Evolutionary conservation across 2,797 vertebrate genomes (phyloP).

Genomic region (Chelmon rostratus): DNA sequence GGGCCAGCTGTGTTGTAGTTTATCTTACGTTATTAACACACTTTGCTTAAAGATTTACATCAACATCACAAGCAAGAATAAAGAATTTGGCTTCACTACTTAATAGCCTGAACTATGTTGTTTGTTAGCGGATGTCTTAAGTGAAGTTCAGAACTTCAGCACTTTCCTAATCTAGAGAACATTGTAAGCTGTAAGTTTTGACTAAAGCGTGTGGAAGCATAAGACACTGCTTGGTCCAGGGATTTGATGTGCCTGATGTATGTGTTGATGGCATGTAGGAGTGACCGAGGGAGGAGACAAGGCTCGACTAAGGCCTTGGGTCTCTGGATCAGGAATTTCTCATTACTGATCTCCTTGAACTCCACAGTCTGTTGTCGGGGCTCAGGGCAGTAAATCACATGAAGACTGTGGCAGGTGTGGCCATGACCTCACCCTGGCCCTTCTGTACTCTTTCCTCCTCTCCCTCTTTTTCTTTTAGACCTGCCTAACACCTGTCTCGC

Average conservation of each 20-base stretch:
- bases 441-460: constrained; percentile 37
- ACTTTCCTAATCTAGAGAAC: background rate
- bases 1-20: constrained; percentile 7
- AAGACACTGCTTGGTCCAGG: constrained; percentile 1
- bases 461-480: constrained; percentile 32
- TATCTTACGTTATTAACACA: constrained; percentile 20
- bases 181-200: constrained; percentile 2
- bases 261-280: constrained; percentile 63
- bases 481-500: background rate
- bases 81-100: constrained; percentile 4
- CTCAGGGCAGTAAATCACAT: constrained; percentile 88
- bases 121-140: constrained; percentile 19
- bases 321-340: constrained; percentile 89
- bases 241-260: constrained; percentile 52
- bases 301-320: constrained; percentile 77
- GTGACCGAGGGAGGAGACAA: constrained; percentile 70
- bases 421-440: constrained; percentile 75
- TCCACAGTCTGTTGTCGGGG: constrained; percentile 77
- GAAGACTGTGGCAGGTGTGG: constrained; percentile 83
- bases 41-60: constrained; percentile 1
- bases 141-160: background rate
- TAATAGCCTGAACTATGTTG: background rate
- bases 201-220: constrained; percentile 7
- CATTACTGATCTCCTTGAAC: constrained; percentile 92
- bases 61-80: background rate